Evolutionary conservation across 1,140 invertebrate species (phyloP).

Genomic region (Uloborus diversus): DNA sequence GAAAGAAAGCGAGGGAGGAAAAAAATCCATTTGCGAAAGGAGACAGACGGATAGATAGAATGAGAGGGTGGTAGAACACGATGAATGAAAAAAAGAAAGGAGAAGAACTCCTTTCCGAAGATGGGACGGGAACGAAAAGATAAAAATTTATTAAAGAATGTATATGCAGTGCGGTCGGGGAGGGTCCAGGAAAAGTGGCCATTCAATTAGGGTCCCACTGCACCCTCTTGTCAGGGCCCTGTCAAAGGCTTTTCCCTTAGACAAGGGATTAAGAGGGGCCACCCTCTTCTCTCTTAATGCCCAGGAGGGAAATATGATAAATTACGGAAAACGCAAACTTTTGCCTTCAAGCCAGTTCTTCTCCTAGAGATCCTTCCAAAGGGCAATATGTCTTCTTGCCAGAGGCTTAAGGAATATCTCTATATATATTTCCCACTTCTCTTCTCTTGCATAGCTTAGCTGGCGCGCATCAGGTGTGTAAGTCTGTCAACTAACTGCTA

Average conservation of each 20-base stretch:
- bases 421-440: constrained; percentile 30
- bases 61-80: background rate
- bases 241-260: constrained; percentile 6
- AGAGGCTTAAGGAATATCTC: constrained; percentile 17
- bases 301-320: constrained; percentile 51
- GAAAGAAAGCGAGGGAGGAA: background rate
- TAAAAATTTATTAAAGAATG: constrained; percentile 55
- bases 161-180: constrained; percentile 30
- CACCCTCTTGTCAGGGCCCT: constrained; percentile 36
- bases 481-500: background rate
- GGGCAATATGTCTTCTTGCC: constrained; percentile 21
- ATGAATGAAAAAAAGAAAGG: background rate
- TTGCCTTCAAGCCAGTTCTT: constrained; percentile 15
- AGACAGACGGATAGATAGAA: background rate
- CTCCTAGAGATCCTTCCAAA: constrained; percentile 32
- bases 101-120: background rate
- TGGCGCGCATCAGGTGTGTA: constrained; percentile 21
- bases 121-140: constrained; percentile 6
- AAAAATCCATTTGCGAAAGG: constrained; percentile 38
- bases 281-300: constrained; percentile 6
- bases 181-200: constrained; percentile 36
- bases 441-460: no score
- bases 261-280: constrained; percentile 10
- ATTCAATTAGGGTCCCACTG: constrained; percentile 53
- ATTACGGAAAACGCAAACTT: constrained; percentile 55